Conservation (phyloP, 2,888 invertebrate genomes). For the Anaspis maculata region DNA sequence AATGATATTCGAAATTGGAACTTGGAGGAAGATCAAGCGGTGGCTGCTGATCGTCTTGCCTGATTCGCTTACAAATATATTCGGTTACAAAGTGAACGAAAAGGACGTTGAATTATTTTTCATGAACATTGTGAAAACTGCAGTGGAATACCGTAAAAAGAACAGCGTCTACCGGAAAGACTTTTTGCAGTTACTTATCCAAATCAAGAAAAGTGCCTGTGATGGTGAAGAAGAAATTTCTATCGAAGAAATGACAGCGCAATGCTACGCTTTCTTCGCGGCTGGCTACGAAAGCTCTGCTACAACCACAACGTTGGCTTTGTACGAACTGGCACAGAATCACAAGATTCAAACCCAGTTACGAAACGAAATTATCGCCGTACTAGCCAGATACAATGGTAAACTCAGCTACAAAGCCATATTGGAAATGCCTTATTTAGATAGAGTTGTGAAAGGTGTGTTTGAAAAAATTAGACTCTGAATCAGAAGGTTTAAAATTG, state of each 20-base stretch:
- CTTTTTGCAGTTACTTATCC: too few relatives aligned
- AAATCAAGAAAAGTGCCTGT: background rate
- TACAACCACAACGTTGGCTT: conserved; percentile 22
- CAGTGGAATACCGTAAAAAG: too few relatives aligned
- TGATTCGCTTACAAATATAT: too few relatives aligned
- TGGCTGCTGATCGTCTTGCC: conserved; percentile 45
- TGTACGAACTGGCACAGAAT: conserved; percentile 21
- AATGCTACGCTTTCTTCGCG: conserved; percentile 21
- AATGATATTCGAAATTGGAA: too few relatives aligned
- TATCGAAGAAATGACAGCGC: conserved; percentile 13
- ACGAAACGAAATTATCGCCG: conserved; percentile 18
- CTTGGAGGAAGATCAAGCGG: conserved; percentile 39
- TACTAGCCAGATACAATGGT: conserved; percentile 17
- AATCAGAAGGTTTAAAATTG: too few relatives aligned
- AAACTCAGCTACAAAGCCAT: conserved; percentile 22
- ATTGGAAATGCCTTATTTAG: conserved; percentile 23
- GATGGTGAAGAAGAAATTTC: conserved; percentile 23
- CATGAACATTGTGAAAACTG: too few relatives aligned
- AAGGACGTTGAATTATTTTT: too few relatives aligned
- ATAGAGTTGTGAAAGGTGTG: conserved; percentile 17
- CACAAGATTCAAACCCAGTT: conserved; percentile 22
- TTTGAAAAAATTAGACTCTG: background rate
- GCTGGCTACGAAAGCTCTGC: conserved; percentile 27
- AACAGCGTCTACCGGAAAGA: too few relatives aligned
- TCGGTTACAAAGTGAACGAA: conserved; percentile 36